Percentiles rank a stretch among this genome's conserved stretches.
Conservation (phyloP, 2,113 vertebrate species). For the Pontoporia blainvillei region DNA sequence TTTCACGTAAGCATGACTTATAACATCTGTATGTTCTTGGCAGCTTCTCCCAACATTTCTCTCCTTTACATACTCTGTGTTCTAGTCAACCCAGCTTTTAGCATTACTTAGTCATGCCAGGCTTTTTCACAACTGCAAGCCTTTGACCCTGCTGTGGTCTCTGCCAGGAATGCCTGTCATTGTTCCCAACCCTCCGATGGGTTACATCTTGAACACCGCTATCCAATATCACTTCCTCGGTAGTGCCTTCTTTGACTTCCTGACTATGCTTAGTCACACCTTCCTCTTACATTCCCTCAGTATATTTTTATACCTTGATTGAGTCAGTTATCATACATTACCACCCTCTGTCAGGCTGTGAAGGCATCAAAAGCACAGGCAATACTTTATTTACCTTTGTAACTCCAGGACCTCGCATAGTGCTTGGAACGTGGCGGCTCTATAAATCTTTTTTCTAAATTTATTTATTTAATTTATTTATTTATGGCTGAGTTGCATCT, state of each 20-base stretch:
- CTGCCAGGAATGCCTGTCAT: background rate
- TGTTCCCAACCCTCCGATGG: fast-evolving
- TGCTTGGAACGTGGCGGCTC: background rate
- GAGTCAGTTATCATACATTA: background rate
- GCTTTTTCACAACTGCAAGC: background rate
- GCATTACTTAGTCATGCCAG: background rate
- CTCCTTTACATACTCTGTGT: background rate
- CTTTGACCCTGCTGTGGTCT: background rate
- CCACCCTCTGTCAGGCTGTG: background rate
- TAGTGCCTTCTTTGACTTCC: background rate
- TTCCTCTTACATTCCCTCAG: background rate
- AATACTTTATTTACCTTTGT: background rate
- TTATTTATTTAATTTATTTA: too few species aligned
- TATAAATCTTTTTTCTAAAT: background rate
- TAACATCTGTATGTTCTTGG: background rate
- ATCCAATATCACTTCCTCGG: background rate
- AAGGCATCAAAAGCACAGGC: background rate
- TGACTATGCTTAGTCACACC: background rate
- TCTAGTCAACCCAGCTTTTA: background rate
- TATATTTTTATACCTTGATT: background rate
- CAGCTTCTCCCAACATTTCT: background rate
- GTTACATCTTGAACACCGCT: background rate
- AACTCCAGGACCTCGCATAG: background rate
- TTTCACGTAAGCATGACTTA: background rate
- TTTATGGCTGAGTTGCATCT: too few species aligned